Evolutionary conservation across 1,140 invertebrate genomes (phyloP), one percentile per base, ranked within the genome.

Genomic region (Panagrolaimus sp.): DNA sequence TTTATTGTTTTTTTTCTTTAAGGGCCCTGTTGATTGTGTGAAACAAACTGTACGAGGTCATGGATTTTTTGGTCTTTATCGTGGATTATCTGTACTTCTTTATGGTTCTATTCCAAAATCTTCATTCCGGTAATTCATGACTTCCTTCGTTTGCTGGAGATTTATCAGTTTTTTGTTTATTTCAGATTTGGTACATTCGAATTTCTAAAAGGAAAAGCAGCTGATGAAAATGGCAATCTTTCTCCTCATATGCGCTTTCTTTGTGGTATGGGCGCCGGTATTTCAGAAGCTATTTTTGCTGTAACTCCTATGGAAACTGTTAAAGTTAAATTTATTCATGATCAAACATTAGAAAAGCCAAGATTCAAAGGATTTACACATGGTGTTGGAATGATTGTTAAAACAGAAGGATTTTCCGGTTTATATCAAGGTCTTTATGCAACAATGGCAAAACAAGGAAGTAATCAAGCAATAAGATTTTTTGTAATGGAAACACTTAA

Each of bases 231-330:
- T 74, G 92, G 95, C 27, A 92, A 92, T 69, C 85, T 98, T 47
- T 87, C 88, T 63, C 87, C 88, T 3, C 84, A 87, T 0, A 89
- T 88, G 38, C 88, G 92, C 76, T 83, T 98, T 44, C 82, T 93
- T 1, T 96, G 94, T 85, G 96, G 96, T 73, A 84, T 99, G 57
- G 92, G 93, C 51, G 96, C 96, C 45, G 95, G 96, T 63, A 88
- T 97, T 8, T 89, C 87, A 70, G 96, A 96, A 86, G 96, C 96
- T 16, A 89, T 98, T 74, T 89, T 98, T 70, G 94, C 91, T 3
- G 95, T 99, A 0, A 98, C 95, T 0, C 96, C 96, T 5, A 98
- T 98, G 96, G 96, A 99, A 85, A 98, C 96, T 0, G 87, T 98
- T 53, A 99, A 99, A 87, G 95, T 98, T 0, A 98, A 98, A 86